These are phyloP conservation scores for Pocota personata DNA, from an alignment of 2,888 invertebrate genomes.

Conservation along the genomic window DNA sequence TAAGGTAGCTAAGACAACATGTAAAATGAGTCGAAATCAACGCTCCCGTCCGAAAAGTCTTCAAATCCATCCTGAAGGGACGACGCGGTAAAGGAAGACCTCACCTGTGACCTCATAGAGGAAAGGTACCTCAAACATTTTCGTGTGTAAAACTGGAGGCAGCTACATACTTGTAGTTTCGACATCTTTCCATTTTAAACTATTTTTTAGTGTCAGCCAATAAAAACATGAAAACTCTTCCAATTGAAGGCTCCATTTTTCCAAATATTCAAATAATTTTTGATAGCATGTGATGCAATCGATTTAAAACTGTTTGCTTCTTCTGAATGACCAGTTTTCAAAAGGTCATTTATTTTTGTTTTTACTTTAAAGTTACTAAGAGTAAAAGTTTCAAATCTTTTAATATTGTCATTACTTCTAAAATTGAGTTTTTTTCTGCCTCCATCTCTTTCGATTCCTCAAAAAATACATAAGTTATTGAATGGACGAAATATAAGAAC, in stretches of 20 bases:
- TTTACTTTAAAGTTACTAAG: neutral
- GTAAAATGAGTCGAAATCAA: neutral
- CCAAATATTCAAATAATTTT: slow-evolving; percentile 24
- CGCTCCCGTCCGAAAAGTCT: no score
- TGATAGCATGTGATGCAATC: slow-evolving; percentile 15
- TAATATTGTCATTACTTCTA: slow-evolving; percentile 20
- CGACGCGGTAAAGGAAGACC: no score
- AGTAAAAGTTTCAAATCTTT: slow-evolving; percentile 13
- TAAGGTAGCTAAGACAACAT: slow-evolving; percentile 1
- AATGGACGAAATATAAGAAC: slow-evolving; percentile 38
- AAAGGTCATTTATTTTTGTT: neutral
- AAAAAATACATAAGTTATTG: slow-evolving; percentile 25
- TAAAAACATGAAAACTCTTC: no score
- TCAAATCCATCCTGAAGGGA: no score
- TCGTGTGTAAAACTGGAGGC: no score
- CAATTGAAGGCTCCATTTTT: no score
- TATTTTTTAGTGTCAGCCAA: no score
- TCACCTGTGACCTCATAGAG: no score
- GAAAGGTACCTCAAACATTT: no score
- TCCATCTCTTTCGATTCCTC: no score
- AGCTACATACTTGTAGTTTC: no score
- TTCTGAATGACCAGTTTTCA: slow-evolving; percentile 4
- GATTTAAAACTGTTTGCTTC: slow-evolving; percentile 18
- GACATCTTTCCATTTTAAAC: no score
- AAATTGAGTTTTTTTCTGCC: slow-evolving; percentile 39